Evolutionary conservation across 2,888 invertebrate species (phyloP).

Genomic region (Cyrtodaria siliqua): DNA sequence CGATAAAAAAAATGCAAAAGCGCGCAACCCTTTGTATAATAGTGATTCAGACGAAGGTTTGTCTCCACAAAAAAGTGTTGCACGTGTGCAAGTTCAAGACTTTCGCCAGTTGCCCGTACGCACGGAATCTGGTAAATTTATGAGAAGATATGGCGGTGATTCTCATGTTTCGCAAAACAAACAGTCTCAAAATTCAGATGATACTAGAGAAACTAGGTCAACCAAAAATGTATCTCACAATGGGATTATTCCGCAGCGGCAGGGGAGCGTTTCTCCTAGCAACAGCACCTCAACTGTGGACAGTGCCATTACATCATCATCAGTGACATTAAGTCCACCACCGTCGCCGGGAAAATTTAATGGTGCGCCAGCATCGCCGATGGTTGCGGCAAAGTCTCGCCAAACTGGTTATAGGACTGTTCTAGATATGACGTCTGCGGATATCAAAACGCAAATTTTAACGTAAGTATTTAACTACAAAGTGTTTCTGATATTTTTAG

Average conservation of each 20-base stretch:
- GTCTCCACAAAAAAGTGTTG: conserved; percentile 65
- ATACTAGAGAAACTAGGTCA: not conserved
- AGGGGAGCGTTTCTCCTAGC: conserved; percentile 57
- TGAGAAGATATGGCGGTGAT: conserved; percentile 45
- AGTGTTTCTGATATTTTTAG: not conserved
- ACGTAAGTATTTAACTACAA: conserved; percentile 34
- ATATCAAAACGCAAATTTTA: conserved; percentile 34
- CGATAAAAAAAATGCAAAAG: conserved; percentile 25
- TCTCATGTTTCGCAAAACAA: conserved; percentile 2
- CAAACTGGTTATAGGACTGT: conserved; percentile 54
- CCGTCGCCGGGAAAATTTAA: conserved; percentile 51
- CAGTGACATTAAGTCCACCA: conserved; percentile 48
- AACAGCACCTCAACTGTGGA: conserved; percentile 60
- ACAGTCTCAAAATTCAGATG: conserved; percentile 4
- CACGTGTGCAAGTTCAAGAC: conserved; percentile 65
- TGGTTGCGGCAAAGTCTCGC: conserved; percentile 24
- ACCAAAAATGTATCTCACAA: not conserved
- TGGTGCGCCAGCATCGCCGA: conserved; percentile 46
- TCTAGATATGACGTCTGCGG: conserved; percentile 41
- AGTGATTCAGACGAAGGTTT: conserved; percentile 67
- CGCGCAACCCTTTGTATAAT: conserved; percentile 58
- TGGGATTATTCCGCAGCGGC: conserved; percentile 18
- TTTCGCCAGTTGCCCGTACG: conserved; percentile 51
- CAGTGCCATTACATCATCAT: conserved; percentile 57
- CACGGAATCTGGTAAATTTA: conserved; percentile 62